Evolutionary conservation across 2,113 vertebrate species (phyloP).

Genomic region (Arenaria interpres): DNA sequence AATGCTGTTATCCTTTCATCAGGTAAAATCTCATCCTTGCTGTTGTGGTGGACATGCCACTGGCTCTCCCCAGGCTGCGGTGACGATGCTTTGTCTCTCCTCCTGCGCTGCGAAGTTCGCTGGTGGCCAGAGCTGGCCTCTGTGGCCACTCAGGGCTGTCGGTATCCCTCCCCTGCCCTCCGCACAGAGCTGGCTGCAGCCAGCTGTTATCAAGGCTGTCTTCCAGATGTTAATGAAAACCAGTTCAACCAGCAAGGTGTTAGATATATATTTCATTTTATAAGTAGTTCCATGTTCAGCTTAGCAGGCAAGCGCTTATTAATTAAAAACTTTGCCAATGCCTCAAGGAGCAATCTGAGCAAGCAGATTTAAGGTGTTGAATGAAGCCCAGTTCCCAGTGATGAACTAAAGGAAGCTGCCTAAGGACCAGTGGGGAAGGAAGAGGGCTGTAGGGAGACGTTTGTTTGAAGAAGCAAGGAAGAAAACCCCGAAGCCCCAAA

Average conservation of each 20-base stretch:
- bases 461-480: background rate
- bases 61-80: background rate
- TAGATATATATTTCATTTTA: background rate
- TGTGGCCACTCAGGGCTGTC: accelerated
- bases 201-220: background rate
- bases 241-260: background rate
- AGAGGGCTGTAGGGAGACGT: background rate
- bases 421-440: background rate
- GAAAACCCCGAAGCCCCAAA: background rate
- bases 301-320: background rate
- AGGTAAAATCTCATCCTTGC: background rate
- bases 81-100: accelerated
- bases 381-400: background rate
- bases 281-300: background rate
- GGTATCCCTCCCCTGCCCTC: background rate
- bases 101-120: background rate
- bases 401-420: background rate
- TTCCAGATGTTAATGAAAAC: background rate
- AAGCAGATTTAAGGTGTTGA: background rate
- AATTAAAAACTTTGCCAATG: background rate
- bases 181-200: accelerated
- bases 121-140: background rate
- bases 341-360: background rate
- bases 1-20: background rate
- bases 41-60: background rate